Percentiles rank a stretch among this genome's conserved stretches.
phyloP scores from a whole-genome alignment of 2,113 vertebrate genomes.

The Archocentrus centrarchus region DNA sequence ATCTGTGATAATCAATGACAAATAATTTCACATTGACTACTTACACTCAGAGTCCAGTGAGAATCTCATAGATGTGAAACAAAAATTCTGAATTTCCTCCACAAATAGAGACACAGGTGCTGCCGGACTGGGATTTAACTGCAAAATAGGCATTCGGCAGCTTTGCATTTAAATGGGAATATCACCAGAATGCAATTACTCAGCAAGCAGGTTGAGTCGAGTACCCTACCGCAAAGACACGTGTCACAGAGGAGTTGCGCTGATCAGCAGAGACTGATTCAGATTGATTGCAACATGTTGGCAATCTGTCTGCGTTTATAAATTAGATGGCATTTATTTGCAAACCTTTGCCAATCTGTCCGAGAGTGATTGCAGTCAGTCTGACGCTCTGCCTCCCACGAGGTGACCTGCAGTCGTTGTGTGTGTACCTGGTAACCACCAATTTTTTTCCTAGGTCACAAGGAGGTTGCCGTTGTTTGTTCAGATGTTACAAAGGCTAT shows the following conservation, averaged over 20 bases:
- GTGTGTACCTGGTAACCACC: not conserved
- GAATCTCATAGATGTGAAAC: not conserved
- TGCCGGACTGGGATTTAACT: not conserved
- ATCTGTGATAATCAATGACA: not conserved
- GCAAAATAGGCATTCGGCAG: not conserved
- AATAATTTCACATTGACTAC: not conserved
- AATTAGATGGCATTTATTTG: not conserved
- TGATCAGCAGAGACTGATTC: not conserved
- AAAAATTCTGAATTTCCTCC: not conserved
- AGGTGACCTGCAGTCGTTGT: not conserved
- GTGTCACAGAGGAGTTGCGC: not conserved
- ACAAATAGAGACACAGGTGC: not conserved
- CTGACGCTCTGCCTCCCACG: not conserved
- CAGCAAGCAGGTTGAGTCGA: not conserved
- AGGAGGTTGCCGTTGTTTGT: not conserved
- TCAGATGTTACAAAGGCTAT: not conserved
- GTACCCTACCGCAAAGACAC: not conserved
- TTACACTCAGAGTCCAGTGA: not conserved
- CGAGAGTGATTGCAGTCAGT: not conserved
- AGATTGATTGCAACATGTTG: not conserved
- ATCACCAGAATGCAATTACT: not conserved
- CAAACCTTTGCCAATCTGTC: not conserved
- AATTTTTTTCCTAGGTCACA: not conserved
- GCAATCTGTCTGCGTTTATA: not conserved
- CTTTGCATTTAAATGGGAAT: not conserved